Conservation (phyloP, 1,140 invertebrate genomes). For the Mamestra configurata region DNA sequence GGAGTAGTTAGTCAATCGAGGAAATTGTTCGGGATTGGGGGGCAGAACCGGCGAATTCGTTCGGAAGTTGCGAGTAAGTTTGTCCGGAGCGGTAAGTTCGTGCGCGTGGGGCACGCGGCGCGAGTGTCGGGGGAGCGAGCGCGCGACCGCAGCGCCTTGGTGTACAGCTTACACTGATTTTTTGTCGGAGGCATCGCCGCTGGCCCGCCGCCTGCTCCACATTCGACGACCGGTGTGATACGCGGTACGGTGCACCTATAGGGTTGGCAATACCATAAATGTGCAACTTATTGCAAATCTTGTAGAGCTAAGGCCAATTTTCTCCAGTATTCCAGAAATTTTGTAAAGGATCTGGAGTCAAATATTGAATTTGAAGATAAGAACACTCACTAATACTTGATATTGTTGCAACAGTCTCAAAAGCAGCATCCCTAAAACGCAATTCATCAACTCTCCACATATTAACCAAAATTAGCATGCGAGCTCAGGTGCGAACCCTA, state of each 20-base stretch:
- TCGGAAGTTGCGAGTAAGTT: conserved; percentile 63
- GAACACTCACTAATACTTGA: neutral
- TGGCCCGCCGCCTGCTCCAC: conserved; percentile 78
- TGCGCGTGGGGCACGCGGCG: conserved; percentile 56
- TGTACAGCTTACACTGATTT: conserved; percentile 86
- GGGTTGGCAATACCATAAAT: conserved; percentile 41
- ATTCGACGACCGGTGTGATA: conserved; percentile 84
- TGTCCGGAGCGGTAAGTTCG: conserved; percentile 58
- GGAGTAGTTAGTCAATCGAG: conserved; percentile 20
- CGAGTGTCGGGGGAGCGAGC: conserved; percentile 58
- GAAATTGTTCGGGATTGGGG: conserved; percentile 2
- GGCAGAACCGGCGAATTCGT: conserved; percentile 1
- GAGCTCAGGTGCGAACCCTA: conserved; percentile 46
- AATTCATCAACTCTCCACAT: neutral
- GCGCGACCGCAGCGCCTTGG: conserved; percentile 78
- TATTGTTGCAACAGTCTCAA: neutral
- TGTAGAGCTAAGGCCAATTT: neutral
- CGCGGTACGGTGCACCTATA: conserved; percentile 64
- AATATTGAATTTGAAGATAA: neutral
- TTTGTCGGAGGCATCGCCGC: conserved; percentile 85
- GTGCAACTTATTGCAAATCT: neutral
- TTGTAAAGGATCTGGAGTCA: neutral
- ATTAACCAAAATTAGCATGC: conserved; percentile 13
- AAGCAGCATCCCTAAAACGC: neutral
- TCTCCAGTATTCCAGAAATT: neutral